Evolutionary conservation across 2,113 vertebrate genomes (phyloP), one percentile per base, ranked within the genome.

Genomic region (Lamprologus tigripictilis): DNA sequence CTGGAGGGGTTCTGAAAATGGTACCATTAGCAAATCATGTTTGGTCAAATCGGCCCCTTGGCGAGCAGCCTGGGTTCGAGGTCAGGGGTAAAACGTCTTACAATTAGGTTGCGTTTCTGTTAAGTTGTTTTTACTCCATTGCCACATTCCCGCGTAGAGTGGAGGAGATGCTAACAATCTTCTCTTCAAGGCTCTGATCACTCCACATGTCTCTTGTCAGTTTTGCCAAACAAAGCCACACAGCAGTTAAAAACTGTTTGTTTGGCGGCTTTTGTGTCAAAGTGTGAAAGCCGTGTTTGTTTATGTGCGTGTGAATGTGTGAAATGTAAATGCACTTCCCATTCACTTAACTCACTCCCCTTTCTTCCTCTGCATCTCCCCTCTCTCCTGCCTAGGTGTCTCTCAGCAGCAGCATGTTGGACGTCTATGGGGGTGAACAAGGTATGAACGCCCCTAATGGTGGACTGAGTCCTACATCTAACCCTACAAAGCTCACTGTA

Each of bases 351-450:
- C 51, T 55, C 26, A 51, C 26, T 66, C 23, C 76, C 19, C 33
- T 37, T 82, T 9, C 19, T 37, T 49, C 23, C 14, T 66, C 45
- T 35, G 5, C 21, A 51, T 61, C 37, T 49, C 26, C 85, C 42
- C 58, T 73, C 53, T 84, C 35, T 61, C 31, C 88, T 3, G 11
- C 26, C 89, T 35, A 99, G 99, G 96, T 96, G 83, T 95, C 97
- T 79, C 93, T 99, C 86, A 98, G 97, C 90, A 96, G 96, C 94
- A 97, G 95, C 93, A 97, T 99, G 98, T 96, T 99, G 97, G 98
- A 99, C 92, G 88, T 98, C 82, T 99, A 98, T 95, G 97, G 96
- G 90, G 96, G 94, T 90, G 98, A 99, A 92, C 98, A 96, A 96
- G 97, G 97, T 96, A 97, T 98, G 96, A 96, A 97, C 90, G 83